phyloP scores from a whole-genome alignment of 1,140 invertebrate species.

The Daktulosphaira vitifoliae region DNA sequence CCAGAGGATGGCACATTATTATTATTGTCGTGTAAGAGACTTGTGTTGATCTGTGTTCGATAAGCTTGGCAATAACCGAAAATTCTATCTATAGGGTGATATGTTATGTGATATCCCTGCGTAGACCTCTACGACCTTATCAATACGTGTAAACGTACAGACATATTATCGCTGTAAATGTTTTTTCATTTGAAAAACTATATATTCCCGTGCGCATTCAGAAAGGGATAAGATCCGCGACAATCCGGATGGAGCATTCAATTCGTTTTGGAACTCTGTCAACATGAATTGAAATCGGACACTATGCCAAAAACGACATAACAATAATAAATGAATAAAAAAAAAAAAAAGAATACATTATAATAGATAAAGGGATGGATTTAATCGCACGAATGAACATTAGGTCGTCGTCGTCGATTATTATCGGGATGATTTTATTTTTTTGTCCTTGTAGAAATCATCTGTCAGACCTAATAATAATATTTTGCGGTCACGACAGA shows the following conservation, averaged over 20 bases:
- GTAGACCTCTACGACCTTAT: no score
- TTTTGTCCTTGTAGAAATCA: no score
- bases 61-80: neutral
- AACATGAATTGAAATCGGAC: constrained; percentile 3
- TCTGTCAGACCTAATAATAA: no score
- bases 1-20: neutral
- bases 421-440: constrained; percentile 8
- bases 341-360: constrained; percentile 7
- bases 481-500: no score
- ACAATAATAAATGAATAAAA: neutral
- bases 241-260: neutral
- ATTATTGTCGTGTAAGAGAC: neutral
- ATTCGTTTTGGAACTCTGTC: constrained; percentile 27
- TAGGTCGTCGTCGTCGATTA: constrained; percentile 1
- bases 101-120: neutral
- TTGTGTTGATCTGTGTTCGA: constrained; percentile 2
- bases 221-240: neutral
- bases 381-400: constrained; percentile 29
- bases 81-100: neutral
- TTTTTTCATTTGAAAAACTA: neutral
- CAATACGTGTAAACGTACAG: no score
- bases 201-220: neutral
- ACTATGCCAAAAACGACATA: constrained; percentile 10
- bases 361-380: constrained; percentile 17
- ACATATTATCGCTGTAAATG: no score